Evolutionary conservation across 2,113 vertebrate genomes (phyloP).

Genomic region (Chascanopsetta lugubris): DNA sequence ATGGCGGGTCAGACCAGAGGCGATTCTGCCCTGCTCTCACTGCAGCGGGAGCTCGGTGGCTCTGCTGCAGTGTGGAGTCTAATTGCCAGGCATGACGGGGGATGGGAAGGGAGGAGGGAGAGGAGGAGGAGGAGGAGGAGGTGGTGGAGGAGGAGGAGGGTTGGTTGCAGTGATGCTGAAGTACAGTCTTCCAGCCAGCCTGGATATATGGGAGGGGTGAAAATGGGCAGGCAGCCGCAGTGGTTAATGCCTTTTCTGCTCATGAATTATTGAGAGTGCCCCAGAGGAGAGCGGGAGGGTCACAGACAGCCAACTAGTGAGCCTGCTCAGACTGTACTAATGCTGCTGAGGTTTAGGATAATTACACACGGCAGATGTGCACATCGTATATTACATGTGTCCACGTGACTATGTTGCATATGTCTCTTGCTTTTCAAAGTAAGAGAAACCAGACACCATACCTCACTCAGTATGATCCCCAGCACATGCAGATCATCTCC

Average conservation of each 20-base stretch:
- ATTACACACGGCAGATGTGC: conserved; percentile 32
- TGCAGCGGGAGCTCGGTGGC: conserved; percentile 61
- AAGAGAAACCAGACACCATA: too few relatives aligned
- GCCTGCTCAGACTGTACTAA: conserved; percentile 24
- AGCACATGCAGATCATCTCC: too few relatives aligned
- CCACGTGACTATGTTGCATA: too few relatives aligned
- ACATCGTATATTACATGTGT: background rate
- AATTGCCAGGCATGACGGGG: conserved; percentile 67
- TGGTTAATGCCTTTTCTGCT: conserved; percentile 55
- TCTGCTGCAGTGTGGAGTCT: conserved; percentile 74
- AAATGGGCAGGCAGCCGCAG: conserved; percentile 43
- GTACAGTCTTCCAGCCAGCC: conserved; percentile 63
- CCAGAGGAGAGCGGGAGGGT: conserved; percentile 46
- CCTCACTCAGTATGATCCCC: too few relatives aligned
- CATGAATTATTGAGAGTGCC: conserved; percentile 72
- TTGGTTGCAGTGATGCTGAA: conserved; percentile 67
- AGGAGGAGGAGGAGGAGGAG: conserved; percentile 3
- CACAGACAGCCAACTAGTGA: conserved; percentile 33
- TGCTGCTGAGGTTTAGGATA: conserved; percentile 19
- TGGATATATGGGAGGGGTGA: conserved; percentile 28
- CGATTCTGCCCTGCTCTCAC: conserved; percentile 52
- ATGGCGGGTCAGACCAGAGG: conserved; percentile 45
- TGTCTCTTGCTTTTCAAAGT: too few relatives aligned
- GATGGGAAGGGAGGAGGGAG: conserved; percentile 38
- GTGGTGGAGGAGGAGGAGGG: conserved; percentile 25